Evolutionary conservation across 1,140 invertebrate species (phyloP).

Genomic region (Ylistrum balloti): DNA sequence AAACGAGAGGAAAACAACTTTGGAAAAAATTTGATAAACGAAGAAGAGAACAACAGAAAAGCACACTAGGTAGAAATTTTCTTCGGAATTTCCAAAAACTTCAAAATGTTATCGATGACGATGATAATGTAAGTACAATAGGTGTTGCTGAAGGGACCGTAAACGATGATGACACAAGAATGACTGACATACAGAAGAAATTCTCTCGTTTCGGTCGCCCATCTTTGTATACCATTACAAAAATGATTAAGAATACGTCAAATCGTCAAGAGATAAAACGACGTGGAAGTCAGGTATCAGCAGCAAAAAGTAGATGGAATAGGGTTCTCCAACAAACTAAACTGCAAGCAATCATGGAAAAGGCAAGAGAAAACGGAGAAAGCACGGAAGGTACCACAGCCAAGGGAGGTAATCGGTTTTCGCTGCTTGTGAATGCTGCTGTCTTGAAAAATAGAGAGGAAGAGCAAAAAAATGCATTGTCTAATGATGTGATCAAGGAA

Average conservation of each 20-base stretch:
- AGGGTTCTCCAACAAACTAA: neutral
- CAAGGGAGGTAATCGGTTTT: neutral
- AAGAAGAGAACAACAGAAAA: conserved; percentile 45
- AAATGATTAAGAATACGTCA: conserved; percentile 59
- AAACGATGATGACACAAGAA: neutral
- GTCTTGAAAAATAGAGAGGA: neutral
- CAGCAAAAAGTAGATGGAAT: neutral
- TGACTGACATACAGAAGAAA: conserved; percentile 49
- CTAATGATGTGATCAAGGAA: neutral
- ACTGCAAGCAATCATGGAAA: neutral
- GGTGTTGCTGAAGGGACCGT: neutral
- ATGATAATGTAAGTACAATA: conserved; percentile 52
- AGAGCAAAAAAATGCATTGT: neutral
- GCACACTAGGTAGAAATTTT: conserved; percentile 70
- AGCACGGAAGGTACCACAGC: neutral
- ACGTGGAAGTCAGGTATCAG: conserved; percentile 39
- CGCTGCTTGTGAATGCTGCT: neutral
- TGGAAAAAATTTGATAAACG: conserved; percentile 65
- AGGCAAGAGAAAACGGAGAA: neutral
- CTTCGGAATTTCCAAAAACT: conserved; percentile 67
- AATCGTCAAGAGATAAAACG: conserved; percentile 54
- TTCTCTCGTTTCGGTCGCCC: conserved; percentile 62
- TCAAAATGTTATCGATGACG: conserved; percentile 55
- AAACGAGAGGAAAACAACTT: conserved; percentile 52
- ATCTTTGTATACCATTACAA: conserved; percentile 64